Evolutionary conservation across 2,888 invertebrate species (phyloP), one percentile per base, ranked within the genome.

Genomic region (Athalia circularis): DNA sequence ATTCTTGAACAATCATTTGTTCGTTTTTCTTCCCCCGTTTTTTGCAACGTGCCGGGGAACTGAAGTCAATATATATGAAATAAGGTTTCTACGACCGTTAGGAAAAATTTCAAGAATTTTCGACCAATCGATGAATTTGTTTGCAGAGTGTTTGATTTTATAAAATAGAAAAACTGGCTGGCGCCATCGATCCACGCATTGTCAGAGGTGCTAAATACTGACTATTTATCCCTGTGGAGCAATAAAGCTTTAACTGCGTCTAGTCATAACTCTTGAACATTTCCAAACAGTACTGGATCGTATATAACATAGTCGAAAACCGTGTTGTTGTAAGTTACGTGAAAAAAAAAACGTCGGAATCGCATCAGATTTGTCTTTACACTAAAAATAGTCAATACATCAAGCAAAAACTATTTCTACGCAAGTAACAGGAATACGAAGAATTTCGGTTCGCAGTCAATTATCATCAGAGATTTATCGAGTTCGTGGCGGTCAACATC

Each of bases 221-320:
- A 13, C 62, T 50, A 75, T 75, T 75, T 62, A 75, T 75, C 50
- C 64, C 29, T 8, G 50, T 75, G n/a, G 72, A 50, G 62, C 52
- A 64, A 75, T 75, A 75, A 75, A 75, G 62, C 75, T 43, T 47
- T 62, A 64, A 62, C 61, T 62, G 29, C 15, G 62, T 75, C 75
- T 62, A 75, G 75, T 13, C 61, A 75, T 75, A 75, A 75, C 75
- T 75, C 64, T 75, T 64, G 75, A 75, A 75, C 75, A 62, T 62
- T 75, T 75, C 75, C 52, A 75, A 75, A 75, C 75, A 75, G 50
- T 75, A 13, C 50, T 75, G 50, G 48, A 75, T 61, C 64, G 61
- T 29, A 29, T 1, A 29, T 8, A 62, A 62, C 62, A 50, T 15
- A 5, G 48, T 11, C 62, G 6, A 48, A 75, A 62, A 75, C 62